Evolutionary conservation across 2,113 vertebrate species (phyloP).

Genomic region (Platysteira castanea): DNA sequence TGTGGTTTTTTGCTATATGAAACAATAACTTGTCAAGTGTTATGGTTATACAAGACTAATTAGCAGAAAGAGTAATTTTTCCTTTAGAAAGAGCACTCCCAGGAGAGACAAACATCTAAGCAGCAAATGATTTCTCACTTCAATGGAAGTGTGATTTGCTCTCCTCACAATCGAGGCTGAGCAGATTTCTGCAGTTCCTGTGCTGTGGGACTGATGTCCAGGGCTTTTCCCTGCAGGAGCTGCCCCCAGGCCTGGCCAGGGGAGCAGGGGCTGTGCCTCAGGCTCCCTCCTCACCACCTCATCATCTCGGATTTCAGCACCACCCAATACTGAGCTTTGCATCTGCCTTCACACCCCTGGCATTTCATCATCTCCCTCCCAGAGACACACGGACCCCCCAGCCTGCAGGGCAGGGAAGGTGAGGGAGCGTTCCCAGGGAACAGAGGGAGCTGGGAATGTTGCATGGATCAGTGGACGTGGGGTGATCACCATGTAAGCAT

Average conservation of each 20-base stretch:
- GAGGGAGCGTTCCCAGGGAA: not conserved
- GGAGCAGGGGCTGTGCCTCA: not conserved
- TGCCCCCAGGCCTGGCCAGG: not conserved
- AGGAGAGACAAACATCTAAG: not conserved
- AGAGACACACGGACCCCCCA: not conserved
- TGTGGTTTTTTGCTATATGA: not conserved
- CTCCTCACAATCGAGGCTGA: not conserved
- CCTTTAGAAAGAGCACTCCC: not conserved
- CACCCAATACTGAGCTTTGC: conserved; percentile 71
- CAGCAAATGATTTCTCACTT: not conserved
- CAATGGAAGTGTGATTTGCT: not conserved
- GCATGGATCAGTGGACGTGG: fast-evolving
- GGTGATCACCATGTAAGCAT: fast-evolving
- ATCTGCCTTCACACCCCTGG: conserved; percentile 40
- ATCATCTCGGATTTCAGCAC: conserved; percentile 83
- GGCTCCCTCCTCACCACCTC: conserved; percentile 67
- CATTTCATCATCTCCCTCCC: conserved; percentile 48
- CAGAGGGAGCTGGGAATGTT: not conserved
- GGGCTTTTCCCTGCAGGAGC: not conserved
- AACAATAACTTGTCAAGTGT: not conserved
- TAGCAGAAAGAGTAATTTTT: not conserved
- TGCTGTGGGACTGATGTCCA: not conserved
- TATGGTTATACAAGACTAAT: not conserved
- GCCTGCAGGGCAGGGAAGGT: not conserved
- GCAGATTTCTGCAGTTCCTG: not conserved